Base-by-base conservation (phyloP, 2,888 invertebrate species). In the Bellardia pandia region DNA sequence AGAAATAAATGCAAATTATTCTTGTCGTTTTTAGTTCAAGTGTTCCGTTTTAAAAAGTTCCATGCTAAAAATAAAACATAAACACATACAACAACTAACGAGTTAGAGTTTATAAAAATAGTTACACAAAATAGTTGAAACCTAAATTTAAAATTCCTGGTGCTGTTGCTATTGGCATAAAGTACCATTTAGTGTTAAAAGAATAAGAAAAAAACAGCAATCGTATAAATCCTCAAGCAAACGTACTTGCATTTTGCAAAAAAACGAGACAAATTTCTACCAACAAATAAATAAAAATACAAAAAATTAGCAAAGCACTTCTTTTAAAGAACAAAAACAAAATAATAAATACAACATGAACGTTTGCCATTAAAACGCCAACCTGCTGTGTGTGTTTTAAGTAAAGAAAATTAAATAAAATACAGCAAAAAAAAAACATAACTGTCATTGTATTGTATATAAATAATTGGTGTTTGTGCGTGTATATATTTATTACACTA, bases 1-100 rank as follows among this genome's bases (percentile, higher is more conserved):
- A 14, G 58, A 72, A 30, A 72, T 16, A 72, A 53, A 78, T 79
- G 68, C 42, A 81, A 66, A 72, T 45, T 42, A 75, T 60, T 30
- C 71, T 42, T 62, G 37, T 37, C 56, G 56, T 83, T 62, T 75
- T 60, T 78, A 81, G 76, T 81, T 84, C 79, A 86, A 86, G 84
- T 86, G 80, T 84, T 84, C 48, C 51, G 42, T 33, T 83, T 71
- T 66, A 51, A 80, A 80, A 78, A 66, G 42, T 72, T 80, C 51
- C 53, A 30, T 72, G 37, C 23, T 16, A 16, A 68, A 45, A 76
- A 48, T 42, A 51, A 84, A 30, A 66, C 42, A 23, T 40, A 37
- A 69, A 69, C 51, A 62, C 40, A 45, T 9, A 51, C n/a, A 62
- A 76, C 42, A 58, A 56, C 11, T 71, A 48, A 16, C 16, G 53